Conservation (phyloP, 2,797 vertebrate species). For the Erethizon dorsatum region DNA sequence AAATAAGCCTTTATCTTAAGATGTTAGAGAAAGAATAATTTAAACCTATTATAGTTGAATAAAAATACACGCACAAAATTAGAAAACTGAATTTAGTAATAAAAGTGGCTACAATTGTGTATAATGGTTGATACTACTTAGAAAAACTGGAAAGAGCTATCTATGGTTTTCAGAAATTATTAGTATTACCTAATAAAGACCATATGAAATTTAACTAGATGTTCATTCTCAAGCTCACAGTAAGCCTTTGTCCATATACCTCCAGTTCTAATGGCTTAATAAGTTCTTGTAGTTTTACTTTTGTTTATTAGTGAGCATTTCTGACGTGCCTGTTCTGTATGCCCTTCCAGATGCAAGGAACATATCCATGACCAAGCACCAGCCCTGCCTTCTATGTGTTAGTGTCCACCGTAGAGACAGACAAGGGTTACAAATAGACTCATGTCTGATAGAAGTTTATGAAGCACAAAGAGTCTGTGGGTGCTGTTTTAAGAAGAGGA, state of each 20-base stretch:
- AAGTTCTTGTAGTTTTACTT: conserved; percentile 16
- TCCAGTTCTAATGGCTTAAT: not conserved
- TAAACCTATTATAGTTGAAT: not conserved
- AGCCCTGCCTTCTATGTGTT: not conserved
- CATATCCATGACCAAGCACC: too few species aligned
- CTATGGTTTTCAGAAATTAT: not conserved
- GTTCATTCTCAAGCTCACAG: not conserved
- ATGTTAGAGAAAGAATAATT: not conserved
- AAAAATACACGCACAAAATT: not conserved
- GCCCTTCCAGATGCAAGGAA: not conserved
- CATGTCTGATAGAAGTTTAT: not conserved
- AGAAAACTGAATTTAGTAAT: not conserved
- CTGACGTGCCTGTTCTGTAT: not conserved
- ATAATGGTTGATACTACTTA: not conserved
- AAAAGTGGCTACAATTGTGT: not conserved
- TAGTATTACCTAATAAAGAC: not conserved
- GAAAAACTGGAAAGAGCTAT: not conserved
- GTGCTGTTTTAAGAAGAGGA: not conserved
- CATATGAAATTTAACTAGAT: not conserved
- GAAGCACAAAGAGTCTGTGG: not conserved
- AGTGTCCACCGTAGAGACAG: not conserved
- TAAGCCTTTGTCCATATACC: not conserved
- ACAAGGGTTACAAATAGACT: not conserved
- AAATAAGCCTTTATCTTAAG: not conserved
- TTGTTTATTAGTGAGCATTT: not conserved